Conservation (phyloP, 2,888 invertebrate species). For the Hololepta plana region DNA sequence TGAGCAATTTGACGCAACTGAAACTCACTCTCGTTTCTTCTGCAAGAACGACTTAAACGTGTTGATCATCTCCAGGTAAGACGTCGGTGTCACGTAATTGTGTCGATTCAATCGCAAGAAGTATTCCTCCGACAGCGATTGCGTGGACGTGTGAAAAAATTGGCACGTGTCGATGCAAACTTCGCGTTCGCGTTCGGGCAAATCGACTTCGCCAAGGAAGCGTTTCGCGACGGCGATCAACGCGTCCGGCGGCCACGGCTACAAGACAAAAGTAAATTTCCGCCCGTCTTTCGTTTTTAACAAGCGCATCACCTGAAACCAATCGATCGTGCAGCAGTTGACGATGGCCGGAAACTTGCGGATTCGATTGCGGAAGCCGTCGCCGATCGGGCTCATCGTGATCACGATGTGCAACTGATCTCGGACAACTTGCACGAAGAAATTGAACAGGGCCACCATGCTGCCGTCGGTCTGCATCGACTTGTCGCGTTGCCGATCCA, state of each 20-base stretch:
- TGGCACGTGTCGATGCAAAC: conserved; percentile 81
- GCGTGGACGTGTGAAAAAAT: conserved; percentile 73
- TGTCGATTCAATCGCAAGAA: conserved; percentile 46
- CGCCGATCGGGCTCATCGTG: conserved; percentile 83
- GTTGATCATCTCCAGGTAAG: conserved; percentile 78
- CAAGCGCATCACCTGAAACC: conserved; percentile 55
- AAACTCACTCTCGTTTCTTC: conserved; percentile 52
- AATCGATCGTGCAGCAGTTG: conserved; percentile 91
- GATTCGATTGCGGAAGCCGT: conserved; percentile 61
- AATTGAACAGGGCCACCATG: conserved; percentile 74
- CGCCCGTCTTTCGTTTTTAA: too few relatives aligned
- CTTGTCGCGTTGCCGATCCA: conserved; percentile 78
- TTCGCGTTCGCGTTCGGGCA: conserved; percentile 51
- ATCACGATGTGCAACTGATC: conserved; percentile 82
- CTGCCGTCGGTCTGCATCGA: conserved; percentile 83
- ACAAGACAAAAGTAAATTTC: too few relatives aligned
- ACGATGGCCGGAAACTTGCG: conserved; percentile 85
- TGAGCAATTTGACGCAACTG: conserved; percentile 9
- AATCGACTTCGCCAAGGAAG: conserved; percentile 63
- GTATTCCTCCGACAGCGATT: conserved; percentile 48
- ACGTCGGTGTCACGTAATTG: conserved; percentile 87
- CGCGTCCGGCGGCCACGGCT: conserved; percentile 91
- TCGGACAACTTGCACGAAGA: conserved; percentile 72
- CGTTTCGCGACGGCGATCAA: conserved; percentile 71
- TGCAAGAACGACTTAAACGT: conserved; percentile 68